Conservation (phyloP, 2,113 vertebrate genomes). For the Aramus guarauna region DNA sequence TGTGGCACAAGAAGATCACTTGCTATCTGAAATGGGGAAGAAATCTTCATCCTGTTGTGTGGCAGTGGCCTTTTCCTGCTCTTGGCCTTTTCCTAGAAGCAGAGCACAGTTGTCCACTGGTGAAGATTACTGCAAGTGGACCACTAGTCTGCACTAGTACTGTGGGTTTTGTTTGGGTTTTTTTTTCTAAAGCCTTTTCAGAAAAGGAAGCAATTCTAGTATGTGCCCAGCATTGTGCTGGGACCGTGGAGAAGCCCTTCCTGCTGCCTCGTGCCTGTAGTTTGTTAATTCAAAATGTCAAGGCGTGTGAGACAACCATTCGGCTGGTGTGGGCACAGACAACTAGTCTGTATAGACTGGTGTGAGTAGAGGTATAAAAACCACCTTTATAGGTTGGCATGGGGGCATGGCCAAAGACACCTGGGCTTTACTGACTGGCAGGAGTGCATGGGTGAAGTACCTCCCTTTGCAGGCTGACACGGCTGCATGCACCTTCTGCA, state of each 20-base stretch:
- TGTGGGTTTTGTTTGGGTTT: neutral
- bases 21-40: neutral
- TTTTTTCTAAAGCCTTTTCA: neutral
- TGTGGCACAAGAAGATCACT: neutral
- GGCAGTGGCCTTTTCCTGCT: neutral
- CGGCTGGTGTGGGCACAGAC: neutral
- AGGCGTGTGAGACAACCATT: accelerated
- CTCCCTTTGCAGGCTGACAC: neutral
- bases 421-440: neutral
- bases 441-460: neutral
- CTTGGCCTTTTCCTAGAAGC: neutral
- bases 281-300: no score
- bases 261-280: neutral
- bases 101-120: neutral
- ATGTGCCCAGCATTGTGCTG: no score
- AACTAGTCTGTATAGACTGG: accelerated
- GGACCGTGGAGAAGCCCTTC: neutral
- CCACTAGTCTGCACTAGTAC: neutral
- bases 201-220: neutral
- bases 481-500: neutral
- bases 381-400: accelerated
- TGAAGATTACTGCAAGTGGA: neutral
- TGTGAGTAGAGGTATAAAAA: accelerated
- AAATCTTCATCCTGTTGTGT: neutral
- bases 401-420: no score